Base-by-base conservation (phyloP, 2,888 invertebrate species). In the Amaurobius ferox region DNA sequence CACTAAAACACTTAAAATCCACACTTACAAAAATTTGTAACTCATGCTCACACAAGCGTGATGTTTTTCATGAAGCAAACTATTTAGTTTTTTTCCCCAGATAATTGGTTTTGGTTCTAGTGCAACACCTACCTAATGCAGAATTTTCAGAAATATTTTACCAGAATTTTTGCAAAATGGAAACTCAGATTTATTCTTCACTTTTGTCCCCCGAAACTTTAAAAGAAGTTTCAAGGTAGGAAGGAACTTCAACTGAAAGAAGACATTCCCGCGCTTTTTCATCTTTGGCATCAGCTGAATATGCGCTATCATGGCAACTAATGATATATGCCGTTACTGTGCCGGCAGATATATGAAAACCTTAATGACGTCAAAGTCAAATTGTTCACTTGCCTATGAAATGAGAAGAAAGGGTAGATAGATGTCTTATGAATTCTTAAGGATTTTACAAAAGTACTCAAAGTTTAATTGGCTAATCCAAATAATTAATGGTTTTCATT, bases 261-360 rank as follows among this genome's bases (percentile, higher is more conserved):
- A n/a, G 55, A 23, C 23, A 55, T 55, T 55, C 23, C 2, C 23
- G 5, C 2, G 0, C 23, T 55, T 23, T 55, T 55, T 3, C 19
- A n/a, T 23, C 5, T 55, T 23, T 23, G 2, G 1, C 23, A 55
- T 55, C 55, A 23, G 23, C 23, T 23, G 19, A 23, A 44, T 44
- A 16, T 7, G n/a, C 11, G 23, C 2, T 55, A 23, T 55, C 55
- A 55, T 44, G 55, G 55, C 55, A 55, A 23, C 55, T 55, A 23
- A 55, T 55, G 55, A 55, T 55, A 23, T 55, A 55, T 55, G 55
- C 19, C 23, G 55, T 55, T 55, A 55, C 23, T 55, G 23, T 23
- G 5, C 23, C 55, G n/a, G 19, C 19, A 19, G 55, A 55, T 55
- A 55, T 19, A 2, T 23, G 55, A 55, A 55, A 55, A 23, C 55